Evolutionary conservation across 2,113 vertebrate genomes (phyloP), one percentile per base, ranked within the genome.

Genomic region (Nycticryphes semicollaris): DNA sequence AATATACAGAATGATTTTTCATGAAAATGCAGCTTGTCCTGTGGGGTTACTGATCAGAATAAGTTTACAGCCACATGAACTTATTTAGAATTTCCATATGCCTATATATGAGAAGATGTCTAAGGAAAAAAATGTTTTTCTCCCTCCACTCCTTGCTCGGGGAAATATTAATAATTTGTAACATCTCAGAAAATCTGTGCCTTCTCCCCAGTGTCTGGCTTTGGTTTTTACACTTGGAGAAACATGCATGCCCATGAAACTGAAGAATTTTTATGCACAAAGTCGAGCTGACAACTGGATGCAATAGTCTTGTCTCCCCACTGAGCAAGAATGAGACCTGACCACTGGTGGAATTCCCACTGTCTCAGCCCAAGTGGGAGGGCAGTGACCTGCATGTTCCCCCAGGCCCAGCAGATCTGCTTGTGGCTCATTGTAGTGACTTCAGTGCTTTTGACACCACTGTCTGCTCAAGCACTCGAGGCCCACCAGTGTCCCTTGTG

Each of bases 181-280:
- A 17, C 39, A 87, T 62, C 19, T 83, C 35, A 53, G 62, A 93
- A 93, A 74, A 25, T 31, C 19, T 19, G 6, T 56, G 25, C 25
- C 7, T 67, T 87, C 87, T 74, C 4, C n/a, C 31, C 20, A 37
- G 24, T 39, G 37, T 57, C 30, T 72, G 31, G 3, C 41, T 69
- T 87, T 64, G 22, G 3, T 35, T 59, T 75, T 59, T 79, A 37
- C 50, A 25, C 45, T 51, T 87, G 35, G 30, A 72, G 74, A 91
- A 62, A 60, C 0, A 28, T 33, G 0, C 11, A 6, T 41, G 9
- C 18, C 21, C 45, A 35, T 0, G 1, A 74, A 90, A 74, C n/a
- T 50, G 45, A 82, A 39, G 25, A 76, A 41, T 39, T 73, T n/a
- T 64, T n/a, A 57, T 39, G 33, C 73, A 78, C 56, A 56, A 87